Conservation (phyloP, 1,140 invertebrate genomes). For the Drosophila sturtevanti region DNA sequence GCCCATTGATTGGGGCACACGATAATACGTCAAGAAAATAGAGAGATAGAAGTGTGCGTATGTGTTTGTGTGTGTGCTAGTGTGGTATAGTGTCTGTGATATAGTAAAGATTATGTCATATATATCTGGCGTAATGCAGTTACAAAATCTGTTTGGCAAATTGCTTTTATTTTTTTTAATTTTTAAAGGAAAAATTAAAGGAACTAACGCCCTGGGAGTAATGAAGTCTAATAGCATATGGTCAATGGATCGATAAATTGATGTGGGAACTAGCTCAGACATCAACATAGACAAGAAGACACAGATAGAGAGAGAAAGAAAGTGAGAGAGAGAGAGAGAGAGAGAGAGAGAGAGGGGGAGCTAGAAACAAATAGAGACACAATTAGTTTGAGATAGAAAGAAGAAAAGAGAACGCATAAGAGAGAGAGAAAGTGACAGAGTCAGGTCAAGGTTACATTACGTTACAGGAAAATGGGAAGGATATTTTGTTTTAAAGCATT, state of each 20-base stretch:
- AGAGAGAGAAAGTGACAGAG: not conserved
- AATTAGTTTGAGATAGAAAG: not conserved
- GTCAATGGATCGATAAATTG: constrained; percentile 11
- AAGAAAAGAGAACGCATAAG: not conserved
- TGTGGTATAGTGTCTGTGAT: not conserved
- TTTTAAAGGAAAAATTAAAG: constrained; percentile 35
- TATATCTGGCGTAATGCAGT: constrained; percentile 50
- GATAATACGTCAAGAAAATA: constrained; percentile 2
- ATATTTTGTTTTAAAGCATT: too few species aligned
- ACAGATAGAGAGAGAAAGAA: not conserved
- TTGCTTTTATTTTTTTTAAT: too few species aligned
- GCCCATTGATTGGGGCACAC: constrained; percentile 27
- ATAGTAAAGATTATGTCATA: constrained; percentile 59
- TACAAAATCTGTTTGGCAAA: constrained; percentile 71
- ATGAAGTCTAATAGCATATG: constrained; percentile 15
- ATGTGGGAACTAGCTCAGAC: not conserved
- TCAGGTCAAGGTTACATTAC: not conserved
- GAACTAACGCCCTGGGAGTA: constrained; percentile 10
- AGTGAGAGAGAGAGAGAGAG: not conserved
- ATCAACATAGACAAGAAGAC: not conserved
- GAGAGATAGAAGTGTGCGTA: not conserved
- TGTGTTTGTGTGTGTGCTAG: not conserved
- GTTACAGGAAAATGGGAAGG: not conserved
- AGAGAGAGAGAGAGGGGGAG: not conserved
- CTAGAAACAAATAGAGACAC: too few species aligned